Evolutionary conservation across 2,888 invertebrate genomes (phyloP), one percentile per base, ranked within the genome.

Genomic region (Eumerus sabulonum): DNA sequence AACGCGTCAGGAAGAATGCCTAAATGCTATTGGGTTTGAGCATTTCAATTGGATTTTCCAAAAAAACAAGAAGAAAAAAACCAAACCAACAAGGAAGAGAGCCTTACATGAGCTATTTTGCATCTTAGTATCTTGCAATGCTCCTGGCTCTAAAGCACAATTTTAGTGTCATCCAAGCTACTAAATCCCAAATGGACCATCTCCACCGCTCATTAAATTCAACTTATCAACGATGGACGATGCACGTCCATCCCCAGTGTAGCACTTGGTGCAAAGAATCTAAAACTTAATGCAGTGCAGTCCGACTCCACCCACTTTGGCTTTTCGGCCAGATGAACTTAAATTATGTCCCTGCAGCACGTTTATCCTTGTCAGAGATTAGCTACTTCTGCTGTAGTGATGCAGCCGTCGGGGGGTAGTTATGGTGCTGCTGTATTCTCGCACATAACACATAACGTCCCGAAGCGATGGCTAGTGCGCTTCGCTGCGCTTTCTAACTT

Each of bases 341-440:
- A 44, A 72, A 68, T 73, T 73, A 77, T 63, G 62, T 72, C 63
- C 53, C 72, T 67, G 67, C 56, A 53, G 67, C 66, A 72, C 67
- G 60, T 77, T 48, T 72, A 53, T 77, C 77, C 57, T 68, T 68
- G 67, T 73, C 77, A 77, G 63, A 77, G 73, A 59, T 73, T 53
- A 77, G 59, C 67, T 77, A 62, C 77, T 77, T 62, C 56, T 7
- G 7, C 27, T 27, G 7, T 27, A 7, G 27, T 27, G 27, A 2
- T 27, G 27, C 27, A 27, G 27, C 27, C 7, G 27, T 7, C 7
- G 27, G 27, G 3, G 3, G 27, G n/a, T n/a, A n/a, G n/a, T n/a
- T n/a, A n/a, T n/a, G n/a, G n/a, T n/a, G n/a, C n/a, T n/a, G n/a
- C n/a, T n/a, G n/a, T n/a, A n/a, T n/a, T n/a, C n/a, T n/a, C n/a